Base-by-base conservation (phyloP, 2,888 invertebrate genomes). In the Machimus rusticus region DNA sequence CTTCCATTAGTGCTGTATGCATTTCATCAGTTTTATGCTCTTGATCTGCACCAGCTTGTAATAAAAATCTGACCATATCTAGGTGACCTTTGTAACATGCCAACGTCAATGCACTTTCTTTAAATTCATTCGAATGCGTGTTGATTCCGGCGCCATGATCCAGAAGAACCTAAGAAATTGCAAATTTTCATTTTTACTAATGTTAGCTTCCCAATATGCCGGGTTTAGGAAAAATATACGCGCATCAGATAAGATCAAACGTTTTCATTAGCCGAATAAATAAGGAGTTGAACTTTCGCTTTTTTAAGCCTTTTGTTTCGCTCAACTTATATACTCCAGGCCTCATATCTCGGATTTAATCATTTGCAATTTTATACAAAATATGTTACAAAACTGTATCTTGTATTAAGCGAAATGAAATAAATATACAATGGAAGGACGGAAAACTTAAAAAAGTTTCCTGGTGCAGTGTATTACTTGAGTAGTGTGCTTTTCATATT, bases 1-100 rank as follows among this genome's bases (percentile, higher is more conserved):
- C 99, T 93, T 99, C 99, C 99, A 99, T 99, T 76, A 99, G 94
- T 76, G 99, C 99, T 37, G 99, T 99, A 93, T 99, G 99, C 99
- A 99, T 99, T 94, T 99, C 99, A 92, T 99, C 99, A 9, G 99
- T 99, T 94, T 99, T 99, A 94, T 99, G 99, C 93, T 99, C 99
- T 93, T 98, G 95, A 93, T 99, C 99, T 23, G 99, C 99, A 89
- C 99, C 99, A 79, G 98, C 99, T 91, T 97, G 98, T 90, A 99
- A 93, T 89, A 99, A 94, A 93, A 98, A 99, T 90, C 98, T 94
- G 87, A 99, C 99, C 98, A 99, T 99, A 93, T 98, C 98, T 90
- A 99, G 94, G 93, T 99, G 99, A 86, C 98, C 98, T 94, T 98
- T 98, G 93, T 97, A 99, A 93, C 98, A 99, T 90, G 98, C 99